These are phyloP conservation scores for Heterotilapia buettikoferi DNA, from an alignment of 2,113 vertebrate genomes.

Conservation along the genomic window DNA sequence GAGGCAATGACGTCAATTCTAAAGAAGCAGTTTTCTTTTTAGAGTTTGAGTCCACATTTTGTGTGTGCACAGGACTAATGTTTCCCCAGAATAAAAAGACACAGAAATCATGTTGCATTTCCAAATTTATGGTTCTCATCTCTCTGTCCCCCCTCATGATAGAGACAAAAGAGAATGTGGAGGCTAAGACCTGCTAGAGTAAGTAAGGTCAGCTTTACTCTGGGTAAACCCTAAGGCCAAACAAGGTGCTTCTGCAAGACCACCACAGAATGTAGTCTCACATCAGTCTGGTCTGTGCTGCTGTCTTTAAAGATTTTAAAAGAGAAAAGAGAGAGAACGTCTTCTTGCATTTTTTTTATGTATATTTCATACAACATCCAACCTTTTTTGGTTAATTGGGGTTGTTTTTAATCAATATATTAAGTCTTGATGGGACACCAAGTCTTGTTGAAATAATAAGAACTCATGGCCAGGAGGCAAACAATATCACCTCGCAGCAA, in stretches of 20 bases:
- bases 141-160: rapidly evolving
- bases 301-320: not conserved
- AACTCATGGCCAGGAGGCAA: not conserved
- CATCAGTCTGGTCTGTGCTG: not conserved
- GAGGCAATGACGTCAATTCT: not conserved
- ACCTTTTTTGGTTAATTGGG: not conserved
- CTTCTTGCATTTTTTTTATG: not conserved
- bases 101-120: not conserved
- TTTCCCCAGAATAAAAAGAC: not conserved
- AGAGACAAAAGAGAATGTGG: not conserved
- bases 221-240: not conserved
- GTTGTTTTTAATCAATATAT: not conserved
- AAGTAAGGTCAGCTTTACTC: not conserved
- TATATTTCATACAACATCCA: not conserved
- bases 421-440: not conserved
- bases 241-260: not conserved
- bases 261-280: not conserved
- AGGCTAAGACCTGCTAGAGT: not conserved
- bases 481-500: not conserved
- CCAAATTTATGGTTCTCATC: not conserved
- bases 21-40: not conserved
- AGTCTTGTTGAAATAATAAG: not conserved
- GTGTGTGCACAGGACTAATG: not conserved
- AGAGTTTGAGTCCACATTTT: not conserved
- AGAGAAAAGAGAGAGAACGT: not conserved